These are phyloP conservation scores for Monodelphis domestica DNA, from an alignment of 2,797 vertebrate genomes.

Conservation along the genomic window DNA sequence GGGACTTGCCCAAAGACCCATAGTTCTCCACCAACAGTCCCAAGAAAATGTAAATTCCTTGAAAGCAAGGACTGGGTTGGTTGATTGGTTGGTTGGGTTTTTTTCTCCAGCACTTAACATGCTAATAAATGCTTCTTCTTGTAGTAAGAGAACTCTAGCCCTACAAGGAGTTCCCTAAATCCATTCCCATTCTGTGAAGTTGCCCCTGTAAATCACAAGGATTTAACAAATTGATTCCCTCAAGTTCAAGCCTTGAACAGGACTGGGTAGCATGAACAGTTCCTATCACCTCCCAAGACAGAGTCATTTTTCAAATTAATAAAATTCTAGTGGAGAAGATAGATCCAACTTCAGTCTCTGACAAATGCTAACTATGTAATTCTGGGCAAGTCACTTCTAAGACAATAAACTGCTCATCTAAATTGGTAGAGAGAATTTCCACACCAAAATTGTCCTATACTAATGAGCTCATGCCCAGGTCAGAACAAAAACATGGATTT, in stretches of 20 bases:
- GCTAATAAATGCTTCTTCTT: background rate
- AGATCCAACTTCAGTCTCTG: background rate
- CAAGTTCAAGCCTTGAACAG: background rate
- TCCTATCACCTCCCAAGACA: background rate
- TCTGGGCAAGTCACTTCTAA: background rate
- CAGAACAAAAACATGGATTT: background rate
- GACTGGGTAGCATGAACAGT: background rate
- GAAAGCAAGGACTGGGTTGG: background rate
- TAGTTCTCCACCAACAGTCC: background rate
- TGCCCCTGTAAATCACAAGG: background rate
- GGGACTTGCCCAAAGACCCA: background rate
- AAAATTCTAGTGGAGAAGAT: background rate
- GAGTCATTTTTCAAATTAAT: background rate
- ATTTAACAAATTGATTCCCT: background rate
- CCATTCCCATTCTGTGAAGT: background rate
- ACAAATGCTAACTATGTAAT: background rate
- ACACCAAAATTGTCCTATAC: background rate
- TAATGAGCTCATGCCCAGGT: background rate
- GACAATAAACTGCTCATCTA: background rate
- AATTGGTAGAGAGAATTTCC: background rate
- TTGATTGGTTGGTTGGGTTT: background rate
- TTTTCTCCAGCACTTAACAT: background rate
- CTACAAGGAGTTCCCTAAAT: too few relatives aligned
- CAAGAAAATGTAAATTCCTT: background rate
- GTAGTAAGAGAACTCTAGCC: background rate